Conservation (phyloP, 2,797 vertebrate genomes). For the Lepilemur ruficaudatus region DNA sequence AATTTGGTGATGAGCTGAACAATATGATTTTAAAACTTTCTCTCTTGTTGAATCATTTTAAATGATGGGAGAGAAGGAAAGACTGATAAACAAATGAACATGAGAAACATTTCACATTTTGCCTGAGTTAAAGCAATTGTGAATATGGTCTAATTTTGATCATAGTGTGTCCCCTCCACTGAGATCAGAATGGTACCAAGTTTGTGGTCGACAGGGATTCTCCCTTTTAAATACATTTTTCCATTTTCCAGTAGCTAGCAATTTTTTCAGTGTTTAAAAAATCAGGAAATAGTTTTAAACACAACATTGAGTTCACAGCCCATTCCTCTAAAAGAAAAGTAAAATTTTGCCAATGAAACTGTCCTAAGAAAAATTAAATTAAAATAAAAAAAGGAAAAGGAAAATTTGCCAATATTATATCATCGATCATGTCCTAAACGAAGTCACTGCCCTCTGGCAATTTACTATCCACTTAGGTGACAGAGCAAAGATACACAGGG, state of each 20-base stretch:
- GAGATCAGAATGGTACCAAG: not conserved
- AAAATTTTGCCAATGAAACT: not conserved
- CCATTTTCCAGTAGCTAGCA: not conserved
- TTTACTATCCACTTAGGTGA: not conserved
- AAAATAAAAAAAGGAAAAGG: not conserved
- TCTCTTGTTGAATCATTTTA: not conserved
- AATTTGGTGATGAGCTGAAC: not conserved
- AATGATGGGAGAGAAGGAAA: not conserved
- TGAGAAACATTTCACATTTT: not conserved
- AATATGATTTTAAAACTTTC: not conserved
- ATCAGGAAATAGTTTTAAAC: not conserved
- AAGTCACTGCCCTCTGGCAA: not conserved
- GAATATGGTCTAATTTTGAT: not conserved
- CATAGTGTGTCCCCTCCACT: not conserved
- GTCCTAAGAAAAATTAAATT: too few relatives aligned
- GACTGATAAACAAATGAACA: not conserved
- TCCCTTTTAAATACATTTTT: not conserved
- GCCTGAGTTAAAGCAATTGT: constrained; percentile 15
- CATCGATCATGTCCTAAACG: not conserved
- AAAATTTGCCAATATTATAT: not conserved
- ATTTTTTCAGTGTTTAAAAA: not conserved
- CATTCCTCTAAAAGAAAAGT: not conserved
- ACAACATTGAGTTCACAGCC: not conserved
- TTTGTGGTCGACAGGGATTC: not conserved
- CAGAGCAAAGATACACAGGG: not conserved